Percentiles rank a stretch among this genome's conserved stretches.
These are phyloP conservation scores for Lagopus leucura DNA, from an alignment of 2,113 vertebrate genomes.

Conservation along the genomic window DNA sequence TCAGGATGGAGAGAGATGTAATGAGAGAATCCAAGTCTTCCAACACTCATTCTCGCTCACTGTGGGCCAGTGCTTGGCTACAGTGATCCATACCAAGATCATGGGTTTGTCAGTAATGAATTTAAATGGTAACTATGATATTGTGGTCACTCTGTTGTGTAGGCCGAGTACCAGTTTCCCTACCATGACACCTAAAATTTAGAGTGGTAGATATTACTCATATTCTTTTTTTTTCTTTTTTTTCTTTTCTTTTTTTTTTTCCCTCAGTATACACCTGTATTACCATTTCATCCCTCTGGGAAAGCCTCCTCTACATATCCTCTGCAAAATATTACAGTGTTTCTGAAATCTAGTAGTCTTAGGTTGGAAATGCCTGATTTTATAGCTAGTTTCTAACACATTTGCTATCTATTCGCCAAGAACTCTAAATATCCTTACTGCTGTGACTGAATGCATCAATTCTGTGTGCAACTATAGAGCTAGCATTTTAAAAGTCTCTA, in stretches of 20 bases:
- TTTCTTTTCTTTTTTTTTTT: neutral
- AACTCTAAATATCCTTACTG: neutral
- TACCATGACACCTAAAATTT: neutral
- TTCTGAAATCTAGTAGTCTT: neutral
- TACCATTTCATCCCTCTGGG: neutral
- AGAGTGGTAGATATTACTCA: neutral
- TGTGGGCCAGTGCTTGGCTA: neutral
- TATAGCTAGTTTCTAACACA: neutral
- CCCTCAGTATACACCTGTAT: neutral
- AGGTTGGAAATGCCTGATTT: neutral
- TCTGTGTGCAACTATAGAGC: neutral
- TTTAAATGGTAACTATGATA: neutral
- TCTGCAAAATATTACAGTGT: neutral
- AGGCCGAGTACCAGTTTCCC: no score
- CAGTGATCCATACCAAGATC: neutral
- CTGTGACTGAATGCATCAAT: neutral
- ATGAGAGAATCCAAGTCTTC: neutral
- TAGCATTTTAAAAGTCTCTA: neutral
- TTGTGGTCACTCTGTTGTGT: neutral
- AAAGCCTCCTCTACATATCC: neutral
- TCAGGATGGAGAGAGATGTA: neutral
- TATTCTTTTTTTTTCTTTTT: neutral
- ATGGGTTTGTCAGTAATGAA: neutral
- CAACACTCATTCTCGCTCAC: neutral
- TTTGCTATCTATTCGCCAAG: neutral